Percentiles rank a stretch among this genome's conserved stretches.
Evolutionary conservation across 2,113 vertebrate species (phyloP).

Genomic region (Turnix velox): DNA sequence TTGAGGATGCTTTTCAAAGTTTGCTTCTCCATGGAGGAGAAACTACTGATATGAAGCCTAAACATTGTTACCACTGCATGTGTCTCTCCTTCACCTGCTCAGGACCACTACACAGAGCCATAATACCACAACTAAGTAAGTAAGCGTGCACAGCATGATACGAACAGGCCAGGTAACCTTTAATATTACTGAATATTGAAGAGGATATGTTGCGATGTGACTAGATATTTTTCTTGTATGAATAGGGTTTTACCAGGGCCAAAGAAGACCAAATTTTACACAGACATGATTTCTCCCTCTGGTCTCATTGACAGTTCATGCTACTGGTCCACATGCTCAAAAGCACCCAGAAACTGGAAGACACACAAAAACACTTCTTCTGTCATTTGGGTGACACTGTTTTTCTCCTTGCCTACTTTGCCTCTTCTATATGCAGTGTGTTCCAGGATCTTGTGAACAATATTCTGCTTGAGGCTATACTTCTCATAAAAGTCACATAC

Average conservation of each 20-base stretch:
- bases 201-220: not conserved
- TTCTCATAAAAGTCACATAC: not conserved
- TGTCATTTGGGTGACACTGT: not conserved
- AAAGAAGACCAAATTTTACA: not conserved
- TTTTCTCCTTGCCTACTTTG: not conserved
- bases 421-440: not conserved
- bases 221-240: not conserved
- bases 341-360: not conserved
- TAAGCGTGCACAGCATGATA: rapidly evolving
- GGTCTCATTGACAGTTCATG: not conserved
- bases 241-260: not conserved
- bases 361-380: not conserved
- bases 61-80: not conserved
- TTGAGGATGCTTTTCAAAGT: not conserved
- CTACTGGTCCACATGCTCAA: not conserved
- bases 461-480: not conserved
- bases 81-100: not conserved
- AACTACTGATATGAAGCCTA: not conserved
- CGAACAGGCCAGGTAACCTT: not conserved
- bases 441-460: not conserved
- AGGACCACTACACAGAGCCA: rapidly evolving
- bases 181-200: not conserved
- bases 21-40: not conserved
- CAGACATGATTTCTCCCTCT: not conserved
- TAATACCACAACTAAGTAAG: not conserved